Evolutionary conservation across 2,113 vertebrate genomes (phyloP), one percentile per base, ranked within the genome.

Genomic region (Hippocampus abdominalis): DNA sequence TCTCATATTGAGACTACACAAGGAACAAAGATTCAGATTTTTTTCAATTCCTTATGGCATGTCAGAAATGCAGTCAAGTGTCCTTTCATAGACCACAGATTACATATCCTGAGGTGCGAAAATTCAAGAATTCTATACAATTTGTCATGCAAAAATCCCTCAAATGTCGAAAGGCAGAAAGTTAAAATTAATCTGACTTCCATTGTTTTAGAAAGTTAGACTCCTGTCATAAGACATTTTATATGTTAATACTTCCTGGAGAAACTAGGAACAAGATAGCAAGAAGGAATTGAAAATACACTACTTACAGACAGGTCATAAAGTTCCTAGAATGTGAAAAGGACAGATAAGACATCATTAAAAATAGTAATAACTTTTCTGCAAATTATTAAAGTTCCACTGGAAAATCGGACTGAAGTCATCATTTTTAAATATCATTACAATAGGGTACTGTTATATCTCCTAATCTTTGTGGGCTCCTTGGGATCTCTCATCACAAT

Each of bases 271-370:
- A 60, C 6, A 27, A 64, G 15, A 44, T 21, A 63, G 12, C 3
- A 56, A 70, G 6, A 3, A 36, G 0, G 7, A 40, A 32, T 23
- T 18, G n/a, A 80, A 44, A 46, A 11, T 3, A 60, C 13, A 46
- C 2, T 54, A 94, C 94, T 95, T 87, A 99, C 96, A 44, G 95
- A 90, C 77, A 98, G 91, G 79, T 96, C 95, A 84, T 94, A 97
- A 48, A 98, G 90, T 81, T 99, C 97, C 97, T 98, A 75, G n/a
- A 91, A 82, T 53, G 29, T 57, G 29, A 81, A 46, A n/a, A 69
- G 32, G 73, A 25, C 10, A 63, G 42, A 36, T 70, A 8, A 57
- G n/a, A 71, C 23, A 23, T 70, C 0, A 66, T 69, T 21, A 39
- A 25, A 40, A 72, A 63, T 70, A 2, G 72, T 59, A 49, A 23